phyloP scores from a whole-genome alignment of 2,888 invertebrate species.

The Lutraria lutraria region DNA sequence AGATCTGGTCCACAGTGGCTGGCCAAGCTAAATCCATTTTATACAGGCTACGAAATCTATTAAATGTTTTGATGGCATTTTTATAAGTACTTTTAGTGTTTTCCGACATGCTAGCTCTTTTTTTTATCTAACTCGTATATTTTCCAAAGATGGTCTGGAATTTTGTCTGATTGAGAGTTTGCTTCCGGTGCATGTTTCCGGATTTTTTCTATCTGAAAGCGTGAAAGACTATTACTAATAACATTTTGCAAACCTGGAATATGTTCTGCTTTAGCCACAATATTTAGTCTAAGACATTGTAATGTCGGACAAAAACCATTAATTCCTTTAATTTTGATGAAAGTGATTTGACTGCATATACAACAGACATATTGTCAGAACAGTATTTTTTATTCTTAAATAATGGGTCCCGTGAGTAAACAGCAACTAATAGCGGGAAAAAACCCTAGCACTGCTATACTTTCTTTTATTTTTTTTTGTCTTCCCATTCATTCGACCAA shows the following conservation, averaged over 20 bases:
- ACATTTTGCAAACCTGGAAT: conserved; percentile 35
- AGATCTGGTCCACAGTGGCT: neutral
- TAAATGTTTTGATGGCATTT: neutral
- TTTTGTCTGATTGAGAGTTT: conserved; percentile 18
- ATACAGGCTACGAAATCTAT: neutral
- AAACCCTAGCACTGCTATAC: conserved; percentile 37
- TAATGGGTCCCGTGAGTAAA: conserved; percentile 44
- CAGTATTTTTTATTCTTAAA: conserved; percentile 43
- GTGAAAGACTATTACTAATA: conserved; percentile 43
- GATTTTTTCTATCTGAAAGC: conserved; percentile 53
- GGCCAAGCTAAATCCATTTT: neutral
- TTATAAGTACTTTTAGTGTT: too few relatives aligned
- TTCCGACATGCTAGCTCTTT: neutral
- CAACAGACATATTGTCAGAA: too few relatives aligned
- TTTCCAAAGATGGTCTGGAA: conserved; percentile 53
- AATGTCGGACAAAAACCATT: conserved; percentile 44
- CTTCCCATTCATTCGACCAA: conserved; percentile 4
- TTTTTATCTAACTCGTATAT: conserved; percentile 39
- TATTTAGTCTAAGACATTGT: conserved; percentile 41
- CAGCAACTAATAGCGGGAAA: conserved; percentile 49
- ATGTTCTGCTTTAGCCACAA: too few relatives aligned
- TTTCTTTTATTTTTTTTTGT: neutral
- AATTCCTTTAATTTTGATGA: conserved; percentile 42
- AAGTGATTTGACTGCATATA: conserved; percentile 43
- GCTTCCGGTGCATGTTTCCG: neutral